These are phyloP conservation scores for Propsilocerus akamusi DNA, from an alignment of 1,140 invertebrate genomes.

Conservation along the genomic window DNA sequence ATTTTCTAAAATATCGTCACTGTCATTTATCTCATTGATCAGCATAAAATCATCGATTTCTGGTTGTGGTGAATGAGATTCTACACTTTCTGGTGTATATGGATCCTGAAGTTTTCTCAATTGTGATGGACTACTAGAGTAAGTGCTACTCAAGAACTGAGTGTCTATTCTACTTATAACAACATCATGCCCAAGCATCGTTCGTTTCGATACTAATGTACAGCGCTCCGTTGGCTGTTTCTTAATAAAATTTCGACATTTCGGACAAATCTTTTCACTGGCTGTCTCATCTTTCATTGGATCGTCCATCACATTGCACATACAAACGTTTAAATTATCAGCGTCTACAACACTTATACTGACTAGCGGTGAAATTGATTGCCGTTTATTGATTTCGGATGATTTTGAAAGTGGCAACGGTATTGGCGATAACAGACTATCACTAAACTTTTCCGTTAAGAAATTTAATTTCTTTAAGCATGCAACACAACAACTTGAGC, in stretches of 20 bases:
- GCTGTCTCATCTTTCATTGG: background rate
- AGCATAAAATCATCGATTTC: conserved; percentile 12
- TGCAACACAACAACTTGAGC: conserved; percentile 6
- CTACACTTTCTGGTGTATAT: conserved; percentile 57
- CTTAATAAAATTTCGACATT: conserved; percentile 15
- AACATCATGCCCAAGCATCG: conserved; percentile 21
- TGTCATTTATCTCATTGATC: background rate
- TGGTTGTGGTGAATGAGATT: conserved; percentile 47
- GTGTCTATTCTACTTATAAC: conserved; percentile 33
- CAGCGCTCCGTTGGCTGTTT: conserved; percentile 11
- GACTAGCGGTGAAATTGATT: conserved; percentile 24
- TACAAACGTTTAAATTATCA: conserved; percentile 21
- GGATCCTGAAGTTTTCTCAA: conserved; percentile 30
- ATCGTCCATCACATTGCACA: background rate
- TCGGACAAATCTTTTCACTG: conserved; percentile 13
- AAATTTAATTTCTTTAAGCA: conserved; percentile 1
- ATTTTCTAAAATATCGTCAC: background rate
- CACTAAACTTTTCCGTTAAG: conserved; percentile 8
- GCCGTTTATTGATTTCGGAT: conserved; percentile 13
- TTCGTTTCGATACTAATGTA: conserved; percentile 16
- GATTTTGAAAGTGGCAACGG: background rate
- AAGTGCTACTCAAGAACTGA: conserved; percentile 24
- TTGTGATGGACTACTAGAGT: conserved; percentile 6
- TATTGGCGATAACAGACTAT: background rate
- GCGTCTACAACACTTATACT: conserved; percentile 30